Percentiles rank a stretch among this genome's conserved stretches.
phyloP scores from a whole-genome alignment of 2,113 vertebrate species.

The Ciconia boyciana region DNA sequence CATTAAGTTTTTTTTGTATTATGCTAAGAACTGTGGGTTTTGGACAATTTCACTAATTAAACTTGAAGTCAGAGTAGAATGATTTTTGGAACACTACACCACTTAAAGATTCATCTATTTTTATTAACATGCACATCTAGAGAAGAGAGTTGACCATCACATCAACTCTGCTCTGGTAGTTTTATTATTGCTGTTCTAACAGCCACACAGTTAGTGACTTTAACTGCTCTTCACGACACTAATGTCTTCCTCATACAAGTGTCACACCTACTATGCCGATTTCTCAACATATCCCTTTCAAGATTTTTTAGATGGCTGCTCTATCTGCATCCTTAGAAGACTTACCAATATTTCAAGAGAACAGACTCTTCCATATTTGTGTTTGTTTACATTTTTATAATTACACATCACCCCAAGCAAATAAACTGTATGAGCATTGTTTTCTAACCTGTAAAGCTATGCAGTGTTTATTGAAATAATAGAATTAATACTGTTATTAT shows the following conservation, averaged over 20 bases:
- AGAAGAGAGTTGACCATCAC: neutral
- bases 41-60: constrained; percentile 7
- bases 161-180: neutral
- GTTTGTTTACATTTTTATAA: neutral
- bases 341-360: neutral
- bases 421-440: neutral
- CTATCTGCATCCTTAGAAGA: neutral
- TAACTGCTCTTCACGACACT: neutral
- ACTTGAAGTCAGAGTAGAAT: neutral
- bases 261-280: neutral
- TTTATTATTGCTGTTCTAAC: neutral
- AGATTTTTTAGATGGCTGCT: neutral
- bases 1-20: constrained; percentile 4
- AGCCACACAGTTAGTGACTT: neutral
- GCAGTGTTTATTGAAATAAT: neutral
- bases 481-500: neutral
- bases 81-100: neutral
- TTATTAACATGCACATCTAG: neutral
- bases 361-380: neutral
- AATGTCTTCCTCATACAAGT: neutral
- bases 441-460: neutral
- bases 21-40: neutral
- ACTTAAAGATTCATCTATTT: neutral
- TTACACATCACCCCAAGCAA: neutral
- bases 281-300: neutral